Percentiles rank a stretch among this genome's conserved stretches.
Conservation (phyloP, 2,888 invertebrate genomes). For the Limenitis camilla region DNA sequence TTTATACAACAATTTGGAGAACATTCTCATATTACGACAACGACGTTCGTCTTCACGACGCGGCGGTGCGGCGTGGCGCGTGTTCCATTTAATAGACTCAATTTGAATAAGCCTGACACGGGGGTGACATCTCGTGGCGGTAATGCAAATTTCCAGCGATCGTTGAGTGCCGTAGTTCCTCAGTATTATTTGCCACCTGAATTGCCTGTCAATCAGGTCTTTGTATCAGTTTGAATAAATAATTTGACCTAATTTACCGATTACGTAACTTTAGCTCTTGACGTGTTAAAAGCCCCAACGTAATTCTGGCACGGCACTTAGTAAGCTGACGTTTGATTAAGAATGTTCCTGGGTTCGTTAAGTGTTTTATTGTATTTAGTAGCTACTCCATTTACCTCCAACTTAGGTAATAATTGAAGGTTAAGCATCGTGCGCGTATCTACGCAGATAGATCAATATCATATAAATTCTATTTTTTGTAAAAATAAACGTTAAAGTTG, state of each 20-base stretch:
- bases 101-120: constrained; percentile 54
- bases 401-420: no score
- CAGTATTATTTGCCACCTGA: constrained; percentile 48
- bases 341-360: no score
- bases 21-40: constrained; percentile 10
- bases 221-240: constrained; percentile 26
- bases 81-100: constrained; percentile 44
- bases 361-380: no score
- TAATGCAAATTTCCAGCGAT: constrained; percentile 44
- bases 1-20: constrained; percentile 1
- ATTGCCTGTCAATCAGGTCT: constrained; percentile 49
- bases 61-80: constrained; percentile 36
- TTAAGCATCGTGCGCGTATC: no score
- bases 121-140: constrained; percentile 35
- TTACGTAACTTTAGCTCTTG: not conserved
- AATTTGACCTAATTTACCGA: constrained; percentile 3
- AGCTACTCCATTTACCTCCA: no score
- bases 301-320: no score
- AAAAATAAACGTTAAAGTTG: no score
- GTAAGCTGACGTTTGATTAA: no score
- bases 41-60: constrained; percentile 15
- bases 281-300: not conserved
- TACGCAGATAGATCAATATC: no score
- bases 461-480: no score
- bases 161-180: constrained; percentile 42